These are phyloP conservation scores for Chorisops tibialis DNA, from an alignment of 2,888 invertebrate species.

Conservation along the genomic window DNA sequence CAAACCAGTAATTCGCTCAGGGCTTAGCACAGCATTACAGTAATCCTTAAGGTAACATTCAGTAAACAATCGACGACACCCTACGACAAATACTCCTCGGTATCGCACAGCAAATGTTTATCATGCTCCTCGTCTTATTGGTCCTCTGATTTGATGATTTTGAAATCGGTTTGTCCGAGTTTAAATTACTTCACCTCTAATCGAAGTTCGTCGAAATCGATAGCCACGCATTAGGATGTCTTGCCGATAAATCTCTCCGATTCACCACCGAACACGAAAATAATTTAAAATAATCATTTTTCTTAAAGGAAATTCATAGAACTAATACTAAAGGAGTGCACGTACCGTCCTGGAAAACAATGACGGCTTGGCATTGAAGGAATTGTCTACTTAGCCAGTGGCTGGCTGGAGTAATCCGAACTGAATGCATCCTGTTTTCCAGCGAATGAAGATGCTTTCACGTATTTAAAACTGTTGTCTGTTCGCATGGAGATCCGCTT, in stretches of 20 bases:
- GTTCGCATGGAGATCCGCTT: conserved; percentile 15
- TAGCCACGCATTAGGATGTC: background rate
- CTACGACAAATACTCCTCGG: background rate
- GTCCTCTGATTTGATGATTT: background rate
- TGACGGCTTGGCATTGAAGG: background rate
- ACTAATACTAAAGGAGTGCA: background rate
- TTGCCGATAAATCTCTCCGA: conserved; percentile 9
- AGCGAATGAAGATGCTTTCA: background rate
- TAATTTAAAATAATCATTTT: conserved; percentile 8
- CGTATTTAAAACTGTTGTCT: background rate
- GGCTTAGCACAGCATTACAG: no score
- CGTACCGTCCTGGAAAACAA: background rate
- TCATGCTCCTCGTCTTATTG: background rate
- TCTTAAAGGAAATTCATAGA: background rate
- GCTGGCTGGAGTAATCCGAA: background rate
- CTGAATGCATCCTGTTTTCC: background rate
- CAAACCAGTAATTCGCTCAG: no score
- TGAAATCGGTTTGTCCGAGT: background rate
- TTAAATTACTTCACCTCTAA: background rate
- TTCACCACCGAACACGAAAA: conserved; percentile 9
- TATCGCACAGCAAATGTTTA: background rate
- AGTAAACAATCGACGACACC: no score
- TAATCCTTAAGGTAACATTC: no score
- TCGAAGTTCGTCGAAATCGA: background rate
- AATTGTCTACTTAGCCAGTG: background rate